Evolutionary conservation across 2,797 vertebrate species (phyloP).

Genomic region (Spheniscus humboldti): DNA sequence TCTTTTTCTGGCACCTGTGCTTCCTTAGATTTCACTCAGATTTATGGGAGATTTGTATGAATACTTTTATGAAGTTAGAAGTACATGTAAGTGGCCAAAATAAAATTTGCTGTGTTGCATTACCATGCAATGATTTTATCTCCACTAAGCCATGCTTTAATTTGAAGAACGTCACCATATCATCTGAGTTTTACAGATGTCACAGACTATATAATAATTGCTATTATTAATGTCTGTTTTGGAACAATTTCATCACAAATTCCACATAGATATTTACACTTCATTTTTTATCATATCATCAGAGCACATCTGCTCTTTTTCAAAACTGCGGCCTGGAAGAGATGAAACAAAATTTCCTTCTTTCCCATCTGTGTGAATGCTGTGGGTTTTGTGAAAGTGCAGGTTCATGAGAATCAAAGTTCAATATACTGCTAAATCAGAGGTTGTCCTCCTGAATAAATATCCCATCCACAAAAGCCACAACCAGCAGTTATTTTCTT

Average conservation of each 20-base stretch:
- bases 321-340: not conserved
- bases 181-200: not conserved
- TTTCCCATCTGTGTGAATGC: not conserved
- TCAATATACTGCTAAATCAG: not conserved
- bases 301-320: not conserved
- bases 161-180: not conserved
- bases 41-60: not conserved
- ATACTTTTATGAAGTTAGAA: not conserved
- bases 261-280: not conserved
- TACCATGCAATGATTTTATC: not conserved
- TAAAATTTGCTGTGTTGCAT: not conserved
- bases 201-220: not conserved
- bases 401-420: not conserved
- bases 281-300: not conserved
- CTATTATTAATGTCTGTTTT: not conserved
- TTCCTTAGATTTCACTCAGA: not conserved
- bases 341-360: not conserved
- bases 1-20: not conserved
- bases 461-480: not conserved
- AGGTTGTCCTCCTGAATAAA: not conserved
- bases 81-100: not conserved
- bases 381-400: not conserved
- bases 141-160: not conserved
- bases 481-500: not conserved
- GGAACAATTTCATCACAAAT: not conserved